These are phyloP conservation scores for Periophthalmodon schlosseri DNA, from an alignment of 2,113 vertebrate genomes.

Conservation along the genomic window DNA sequence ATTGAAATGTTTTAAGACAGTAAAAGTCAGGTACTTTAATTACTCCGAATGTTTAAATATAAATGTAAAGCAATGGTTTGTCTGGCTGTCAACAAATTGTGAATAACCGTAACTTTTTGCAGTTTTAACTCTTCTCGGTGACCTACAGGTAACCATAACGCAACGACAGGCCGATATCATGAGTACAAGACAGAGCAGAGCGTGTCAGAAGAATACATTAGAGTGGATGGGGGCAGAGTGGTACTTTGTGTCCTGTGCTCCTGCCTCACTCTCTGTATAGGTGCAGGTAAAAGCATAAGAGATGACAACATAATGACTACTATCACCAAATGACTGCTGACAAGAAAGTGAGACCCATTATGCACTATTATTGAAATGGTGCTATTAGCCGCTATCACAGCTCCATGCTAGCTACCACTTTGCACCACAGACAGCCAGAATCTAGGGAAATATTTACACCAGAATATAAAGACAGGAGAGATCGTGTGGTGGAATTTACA, in stretches of 20 bases:
- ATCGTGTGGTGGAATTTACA: conserved; percentile 3
- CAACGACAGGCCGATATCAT: neutral
- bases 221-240: neutral
- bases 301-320: conserved; percentile 47
- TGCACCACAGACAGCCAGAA: neutral
- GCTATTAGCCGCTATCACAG: conserved; percentile 34
- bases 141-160: neutral
- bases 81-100: too few species aligned
- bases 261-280: neutral
- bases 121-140: too few species aligned
- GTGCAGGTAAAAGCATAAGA: conserved; percentile 10
- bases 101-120: too few species aligned
- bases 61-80: too few species aligned
- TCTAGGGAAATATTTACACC: conserved; percentile 15
- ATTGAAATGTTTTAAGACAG: too few species aligned
- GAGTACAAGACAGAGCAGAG: neutral
- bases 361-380: conserved; percentile 45
- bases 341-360: conserved; percentile 47
- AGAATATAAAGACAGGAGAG: neutral
- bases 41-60: too few species aligned
- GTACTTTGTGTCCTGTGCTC: conserved; percentile 1
- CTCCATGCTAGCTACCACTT: conserved; percentile 4
- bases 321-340: conserved; percentile 45
- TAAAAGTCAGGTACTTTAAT: too few species aligned
- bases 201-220: neutral